Conservation (phyloP, 35 echinoderm and acorn worm species). For the Ophiothrix spiculata region DNA sequence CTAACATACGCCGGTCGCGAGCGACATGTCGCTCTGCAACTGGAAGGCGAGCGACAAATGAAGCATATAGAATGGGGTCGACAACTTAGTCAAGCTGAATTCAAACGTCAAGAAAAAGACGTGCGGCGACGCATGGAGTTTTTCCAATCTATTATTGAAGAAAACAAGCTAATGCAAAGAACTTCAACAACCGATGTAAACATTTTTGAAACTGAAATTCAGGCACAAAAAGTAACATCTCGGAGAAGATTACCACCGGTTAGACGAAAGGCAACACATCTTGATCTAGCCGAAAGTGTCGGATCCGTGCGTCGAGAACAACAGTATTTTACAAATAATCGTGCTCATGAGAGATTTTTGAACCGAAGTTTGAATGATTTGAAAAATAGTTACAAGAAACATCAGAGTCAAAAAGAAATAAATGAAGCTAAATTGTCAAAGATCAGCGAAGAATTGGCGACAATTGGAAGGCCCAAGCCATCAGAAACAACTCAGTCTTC, state of each 20-base stretch:
- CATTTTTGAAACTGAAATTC: neutral
- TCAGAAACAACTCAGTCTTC: neutral
- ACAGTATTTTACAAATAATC: conserved; percentile 24
- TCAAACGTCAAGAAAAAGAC: conserved; percentile 55
- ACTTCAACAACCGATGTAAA: neutral
- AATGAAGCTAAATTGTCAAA: conserved; percentile 18
- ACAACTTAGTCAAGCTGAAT: conserved; percentile 49
- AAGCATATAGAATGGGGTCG: conserved; percentile 68
- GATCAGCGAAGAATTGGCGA: neutral
- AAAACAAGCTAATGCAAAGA: conserved; percentile 42
- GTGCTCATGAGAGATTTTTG: conserved; percentile 19
- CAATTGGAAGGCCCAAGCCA: neutral
- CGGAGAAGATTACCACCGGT: neutral
- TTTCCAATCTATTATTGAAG: conserved; percentile 50
- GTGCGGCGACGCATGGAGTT: conserved; percentile 38
- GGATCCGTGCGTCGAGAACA: conserved; percentile 48
- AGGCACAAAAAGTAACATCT: neutral
- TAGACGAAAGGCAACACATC: neutral
- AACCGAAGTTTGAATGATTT: conserved; percentile 45
- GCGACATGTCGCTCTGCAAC: conserved; percentile 50
- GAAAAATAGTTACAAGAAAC: conserved; percentile 30
- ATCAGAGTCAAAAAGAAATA: neutral
- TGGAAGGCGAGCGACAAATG: conserved; percentile 63
- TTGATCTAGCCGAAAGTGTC: conserved; percentile 21
- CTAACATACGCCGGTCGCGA: conserved; percentile 71